Conservation (phyloP, 2,888 invertebrate species). For the Chymomyza procnemis region DNA sequence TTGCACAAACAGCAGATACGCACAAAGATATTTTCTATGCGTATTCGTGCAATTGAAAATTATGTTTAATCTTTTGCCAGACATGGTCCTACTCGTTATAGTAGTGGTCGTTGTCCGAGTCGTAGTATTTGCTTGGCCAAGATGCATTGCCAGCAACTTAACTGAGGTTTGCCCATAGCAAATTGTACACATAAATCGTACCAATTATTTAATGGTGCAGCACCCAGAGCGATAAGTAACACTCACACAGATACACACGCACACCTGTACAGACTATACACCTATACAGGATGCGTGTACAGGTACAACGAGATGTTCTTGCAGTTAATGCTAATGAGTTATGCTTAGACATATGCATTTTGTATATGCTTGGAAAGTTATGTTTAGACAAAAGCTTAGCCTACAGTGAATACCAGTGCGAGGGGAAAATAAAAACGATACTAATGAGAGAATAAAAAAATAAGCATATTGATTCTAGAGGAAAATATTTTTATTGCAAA, state of each 20-base stretch:
- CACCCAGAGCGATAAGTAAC: not conserved
- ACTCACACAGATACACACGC: conserved; percentile 45
- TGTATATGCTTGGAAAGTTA: conserved; percentile 23
- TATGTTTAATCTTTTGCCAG: conserved; percentile 64
- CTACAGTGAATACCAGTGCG: not conserved
- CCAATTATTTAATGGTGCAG: conserved; percentile 66
- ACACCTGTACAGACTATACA: conserved; percentile 21
- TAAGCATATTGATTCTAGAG: too few species aligned
- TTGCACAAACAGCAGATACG: conserved; percentile 35
- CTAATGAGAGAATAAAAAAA: too few species aligned
- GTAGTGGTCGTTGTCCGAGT: conserved; percentile 15
- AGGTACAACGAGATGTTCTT: conserved; percentile 5
- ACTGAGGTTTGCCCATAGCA: conserved; percentile 40
- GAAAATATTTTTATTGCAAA: too few species aligned
- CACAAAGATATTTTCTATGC: not conserved
- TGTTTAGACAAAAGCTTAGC: not conserved
- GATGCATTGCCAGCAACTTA: conserved; percentile 49
- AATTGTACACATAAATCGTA: conserved; percentile 66
- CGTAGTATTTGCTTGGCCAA: conserved; percentile 51
- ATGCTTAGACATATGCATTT: conserved; percentile 51
- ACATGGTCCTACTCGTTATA: conserved; percentile 12
- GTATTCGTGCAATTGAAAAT: conserved; percentile 48
- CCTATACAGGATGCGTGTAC: conserved; percentile 4
- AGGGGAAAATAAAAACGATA: too few species aligned
- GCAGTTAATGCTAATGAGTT: conserved; percentile 68